Conservation (phyloP, 2,113 vertebrate species). For the Prochilodus magdalenae region DNA sequence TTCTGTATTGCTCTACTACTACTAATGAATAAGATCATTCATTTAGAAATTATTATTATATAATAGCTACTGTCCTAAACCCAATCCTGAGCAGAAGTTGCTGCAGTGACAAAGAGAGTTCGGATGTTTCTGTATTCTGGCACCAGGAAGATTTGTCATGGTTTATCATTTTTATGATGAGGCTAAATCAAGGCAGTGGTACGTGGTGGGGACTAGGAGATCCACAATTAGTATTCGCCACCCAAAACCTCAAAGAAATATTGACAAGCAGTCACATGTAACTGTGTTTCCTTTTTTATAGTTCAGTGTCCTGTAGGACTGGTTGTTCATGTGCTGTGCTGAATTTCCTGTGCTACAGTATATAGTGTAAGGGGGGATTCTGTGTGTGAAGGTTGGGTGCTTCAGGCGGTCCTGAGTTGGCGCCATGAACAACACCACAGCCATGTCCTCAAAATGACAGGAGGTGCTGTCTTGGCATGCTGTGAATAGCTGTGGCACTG, state of each 20-base stretch:
- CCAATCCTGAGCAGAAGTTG: too few species aligned
- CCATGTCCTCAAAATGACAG: slow-evolving; percentile 62
- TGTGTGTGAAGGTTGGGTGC: slow-evolving; percentile 18
- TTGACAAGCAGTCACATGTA: slow-evolving; percentile 28
- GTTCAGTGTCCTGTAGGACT: slow-evolving; percentile 6
- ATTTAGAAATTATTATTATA: too few species aligned
- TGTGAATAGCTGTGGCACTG: slow-evolving; percentile 71
- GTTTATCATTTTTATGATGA: too few species aligned
- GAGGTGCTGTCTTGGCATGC: slow-evolving; percentile 64
- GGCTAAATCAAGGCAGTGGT: too few species aligned
- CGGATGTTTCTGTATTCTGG: too few species aligned
- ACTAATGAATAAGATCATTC: too few species aligned
- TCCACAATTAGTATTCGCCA: not conserved
- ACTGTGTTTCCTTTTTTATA: slow-evolving; percentile 4
- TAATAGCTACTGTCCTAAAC: too few species aligned
- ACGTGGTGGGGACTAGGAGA: not conserved
- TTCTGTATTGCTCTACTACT: too few species aligned
- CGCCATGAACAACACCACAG: slow-evolving; percentile 61
- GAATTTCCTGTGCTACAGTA: slow-evolving; percentile 10
- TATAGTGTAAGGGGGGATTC: not conserved
- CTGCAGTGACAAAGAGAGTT: too few species aligned
- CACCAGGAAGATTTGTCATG: too few species aligned
- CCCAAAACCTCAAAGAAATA: slow-evolving; percentile 31
- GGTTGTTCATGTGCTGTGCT: not conserved
- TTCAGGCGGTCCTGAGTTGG: slow-evolving; percentile 63